Evolutionary conservation across 2,113 vertebrate species (phyloP).

Genomic region (Atractosteus spatula): DNA sequence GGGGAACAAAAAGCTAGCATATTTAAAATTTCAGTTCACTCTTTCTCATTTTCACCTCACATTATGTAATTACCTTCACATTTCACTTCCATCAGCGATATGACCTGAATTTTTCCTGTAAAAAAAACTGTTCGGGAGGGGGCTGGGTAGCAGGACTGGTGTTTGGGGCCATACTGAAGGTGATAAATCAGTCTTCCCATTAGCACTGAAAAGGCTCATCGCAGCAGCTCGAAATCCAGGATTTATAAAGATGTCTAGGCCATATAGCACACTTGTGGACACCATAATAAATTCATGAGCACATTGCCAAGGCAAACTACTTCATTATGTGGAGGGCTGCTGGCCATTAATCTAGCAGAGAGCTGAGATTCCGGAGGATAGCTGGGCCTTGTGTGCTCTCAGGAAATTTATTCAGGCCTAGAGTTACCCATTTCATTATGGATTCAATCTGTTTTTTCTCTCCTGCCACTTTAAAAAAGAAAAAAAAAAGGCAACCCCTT

Average conservation of each 20-base stretch:
- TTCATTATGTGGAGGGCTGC: slow-evolving; percentile 90
- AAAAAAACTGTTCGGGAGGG: slow-evolving; percentile 49
- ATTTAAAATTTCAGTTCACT: slow-evolving; percentile 72
- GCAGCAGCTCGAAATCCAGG: slow-evolving; percentile 74
- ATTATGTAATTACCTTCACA: slow-evolving; percentile 90
- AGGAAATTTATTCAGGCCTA: slow-evolving; percentile 90
- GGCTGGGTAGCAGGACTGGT: slow-evolving; percentile 57
- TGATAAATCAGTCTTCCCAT: slow-evolving; percentile 86
- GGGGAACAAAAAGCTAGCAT: slow-evolving; percentile 64
- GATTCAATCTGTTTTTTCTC: slow-evolving; percentile 84
- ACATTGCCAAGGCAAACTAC: slow-evolving; percentile 90
- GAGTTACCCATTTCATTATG: slow-evolving; percentile 94
- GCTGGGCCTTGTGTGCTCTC: slow-evolving; percentile 64
- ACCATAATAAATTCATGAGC: slow-evolving; percentile 94
- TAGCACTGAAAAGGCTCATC: slow-evolving; percentile 76
- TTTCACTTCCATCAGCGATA: slow-evolving; percentile 86
- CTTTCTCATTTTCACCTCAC: slow-evolving; percentile 77
- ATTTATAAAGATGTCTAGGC: slow-evolving; percentile 93
- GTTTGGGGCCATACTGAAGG: slow-evolving; percentile 60
- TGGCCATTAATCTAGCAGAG: slow-evolving; percentile 90
- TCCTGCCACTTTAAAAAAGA: slow-evolving; percentile 11
- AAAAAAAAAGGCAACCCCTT: neutral
- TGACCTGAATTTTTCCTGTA: slow-evolving; percentile 81
- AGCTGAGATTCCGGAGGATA: slow-evolving; percentile 76
- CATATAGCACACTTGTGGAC: slow-evolving; percentile 89